These are phyloP conservation scores for Drosophila affinis DNA, from an alignment of 2,888 invertebrate species.

Conservation along the genomic window DNA sequence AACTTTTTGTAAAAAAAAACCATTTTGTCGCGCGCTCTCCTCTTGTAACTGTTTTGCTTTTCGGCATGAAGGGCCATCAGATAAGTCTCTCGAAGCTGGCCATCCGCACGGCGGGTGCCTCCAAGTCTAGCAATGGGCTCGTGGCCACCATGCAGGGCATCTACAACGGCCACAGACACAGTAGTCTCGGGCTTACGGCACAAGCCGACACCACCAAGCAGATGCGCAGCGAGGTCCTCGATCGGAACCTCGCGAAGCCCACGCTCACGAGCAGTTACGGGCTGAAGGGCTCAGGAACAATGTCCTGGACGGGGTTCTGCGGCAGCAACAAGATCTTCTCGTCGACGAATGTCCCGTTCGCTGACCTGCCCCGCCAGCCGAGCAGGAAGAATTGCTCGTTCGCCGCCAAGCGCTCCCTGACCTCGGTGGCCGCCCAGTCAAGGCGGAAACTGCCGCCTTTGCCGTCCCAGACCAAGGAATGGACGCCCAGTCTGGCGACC, in stretches of 20 bases:
- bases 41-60: neutral
- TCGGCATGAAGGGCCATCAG: neutral
- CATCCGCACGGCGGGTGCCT: neutral
- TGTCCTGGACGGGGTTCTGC: slow-evolving; percentile 17
- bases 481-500: neutral
- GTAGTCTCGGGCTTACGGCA: no score
- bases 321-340: slow-evolving; percentile 40
- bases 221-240: no score
- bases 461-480: neutral
- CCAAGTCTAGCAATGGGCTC: neutral
- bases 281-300: neutral
- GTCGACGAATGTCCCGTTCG: slow-evolving; percentile 39
- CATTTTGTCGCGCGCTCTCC: no score
- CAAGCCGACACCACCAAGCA: no score
- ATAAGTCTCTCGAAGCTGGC: neutral
- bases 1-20: neutral
- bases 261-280: neutral
- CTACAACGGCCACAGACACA: neutral
- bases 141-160: neutral
- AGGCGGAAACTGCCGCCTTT: neutral
- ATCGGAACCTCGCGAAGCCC: neutral
- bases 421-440: neutral
- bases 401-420: slow-evolving; percentile 17
- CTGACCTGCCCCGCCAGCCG: neutral
- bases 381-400: neutral